These are phyloP conservation scores for Napeogenes sylphis DNA, from an alignment of 2,888 invertebrate genomes.

Conservation along the genomic window DNA sequence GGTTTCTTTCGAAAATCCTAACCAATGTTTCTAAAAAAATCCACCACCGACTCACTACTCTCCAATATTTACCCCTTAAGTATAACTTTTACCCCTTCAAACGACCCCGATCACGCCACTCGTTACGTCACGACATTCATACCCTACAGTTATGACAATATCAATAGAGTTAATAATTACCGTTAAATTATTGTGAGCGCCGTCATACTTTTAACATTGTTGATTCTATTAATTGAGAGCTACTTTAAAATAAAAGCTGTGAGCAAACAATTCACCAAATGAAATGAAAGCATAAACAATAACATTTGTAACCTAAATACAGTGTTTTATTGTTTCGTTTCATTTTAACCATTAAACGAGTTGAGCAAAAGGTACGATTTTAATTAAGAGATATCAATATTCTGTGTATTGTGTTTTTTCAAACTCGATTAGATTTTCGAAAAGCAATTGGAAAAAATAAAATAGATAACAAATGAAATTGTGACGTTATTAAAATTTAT, in stretches of 20 bases:
- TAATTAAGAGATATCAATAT: conserved; percentile 69
- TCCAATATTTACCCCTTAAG: no score
- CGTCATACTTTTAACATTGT: no score
- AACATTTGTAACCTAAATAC: conserved; percentile 12
- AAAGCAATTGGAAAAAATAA: conserved; percentile 64
- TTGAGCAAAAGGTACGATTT: conserved; percentile 64
- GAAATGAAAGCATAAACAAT: conserved; percentile 33
- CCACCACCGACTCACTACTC: no score
- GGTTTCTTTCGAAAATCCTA: no score
- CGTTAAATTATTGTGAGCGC: no score
- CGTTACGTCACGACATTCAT: no score
- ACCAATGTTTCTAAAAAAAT: no score
- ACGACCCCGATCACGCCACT: no score
- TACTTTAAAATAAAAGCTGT: background rate
- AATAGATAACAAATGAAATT: conserved; percentile 61
- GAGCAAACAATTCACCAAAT: background rate
- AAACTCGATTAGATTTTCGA: conserved; percentile 62
- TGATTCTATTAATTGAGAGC: background rate
- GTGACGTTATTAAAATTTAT: background rate
- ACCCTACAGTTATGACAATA: no score
- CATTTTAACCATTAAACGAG: conserved; percentile 3
- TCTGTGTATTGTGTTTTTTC: conserved; percentile 56
- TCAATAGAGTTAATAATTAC: no score
- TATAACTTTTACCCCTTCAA: no score
- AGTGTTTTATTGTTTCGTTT: conserved; percentile 9